Evolutionary conservation across 2,113 vertebrate species (phyloP).

Genomic region (Tetrax tetrax): DNA sequence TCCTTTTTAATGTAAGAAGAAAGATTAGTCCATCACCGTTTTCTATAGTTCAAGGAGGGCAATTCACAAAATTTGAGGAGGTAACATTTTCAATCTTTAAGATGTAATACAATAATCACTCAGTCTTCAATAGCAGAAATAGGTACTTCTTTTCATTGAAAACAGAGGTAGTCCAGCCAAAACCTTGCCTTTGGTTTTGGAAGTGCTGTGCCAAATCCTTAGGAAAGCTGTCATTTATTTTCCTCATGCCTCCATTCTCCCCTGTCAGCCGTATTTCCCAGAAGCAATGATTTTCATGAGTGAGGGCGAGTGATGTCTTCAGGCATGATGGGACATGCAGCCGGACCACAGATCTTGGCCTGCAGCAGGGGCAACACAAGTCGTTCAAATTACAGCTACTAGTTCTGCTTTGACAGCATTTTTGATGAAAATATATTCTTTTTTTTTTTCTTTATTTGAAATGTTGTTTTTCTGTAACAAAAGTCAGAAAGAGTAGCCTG

Average conservation of each 20-base stretch:
- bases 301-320: neutral
- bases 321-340: neutral
- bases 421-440: neutral
- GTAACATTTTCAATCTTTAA: slow-evolving; percentile 12
- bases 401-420: neutral
- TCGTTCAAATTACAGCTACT: neutral
- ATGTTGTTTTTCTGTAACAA: neutral
- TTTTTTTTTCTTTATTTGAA: neutral
- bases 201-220: neutral
- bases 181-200: neutral
- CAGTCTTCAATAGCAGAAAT: neutral
- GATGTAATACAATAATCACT: slow-evolving; percentile 1
- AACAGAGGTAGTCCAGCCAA: neutral
- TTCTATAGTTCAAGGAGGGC: neutral
- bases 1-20: neutral
- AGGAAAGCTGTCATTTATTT: neutral
- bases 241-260: neutral
- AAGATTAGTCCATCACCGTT: neutral
- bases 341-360: neutral
- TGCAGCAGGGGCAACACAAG: rapidly evolving
- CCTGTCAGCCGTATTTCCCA: neutral
- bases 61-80: neutral
- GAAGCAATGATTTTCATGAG: neutral
- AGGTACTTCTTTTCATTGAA: neutral
- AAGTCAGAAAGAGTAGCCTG: neutral